These are phyloP conservation scores for Thaumatotibia leucotreta DNA, from an alignment of 1,140 invertebrate species.

Conservation along the genomic window DNA sequence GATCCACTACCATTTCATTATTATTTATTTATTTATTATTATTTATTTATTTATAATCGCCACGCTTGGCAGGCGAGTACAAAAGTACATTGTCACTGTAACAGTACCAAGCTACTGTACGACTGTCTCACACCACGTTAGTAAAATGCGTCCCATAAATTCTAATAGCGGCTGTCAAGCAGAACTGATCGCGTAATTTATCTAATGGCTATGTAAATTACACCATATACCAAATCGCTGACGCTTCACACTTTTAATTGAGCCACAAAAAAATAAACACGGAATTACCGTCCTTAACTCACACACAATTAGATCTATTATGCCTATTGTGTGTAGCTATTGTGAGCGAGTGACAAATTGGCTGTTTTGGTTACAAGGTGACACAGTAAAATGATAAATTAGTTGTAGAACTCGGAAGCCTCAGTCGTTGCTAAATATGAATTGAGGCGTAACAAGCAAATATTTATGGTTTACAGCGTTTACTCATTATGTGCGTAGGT, in stretches of 20 bases:
- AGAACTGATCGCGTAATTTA: slow-evolving; percentile 18
- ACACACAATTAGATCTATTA: background rate
- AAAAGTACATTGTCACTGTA: background rate
- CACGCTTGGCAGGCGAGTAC: no score
- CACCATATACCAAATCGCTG: slow-evolving; percentile 9
- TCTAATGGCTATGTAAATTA: slow-evolving; percentile 16
- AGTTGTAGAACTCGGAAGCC: slow-evolving; percentile 3
- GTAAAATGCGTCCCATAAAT: slow-evolving; percentile 17
- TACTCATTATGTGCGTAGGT: background rate
- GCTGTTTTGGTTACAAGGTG: slow-evolving; percentile 27
- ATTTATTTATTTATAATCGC: no score
- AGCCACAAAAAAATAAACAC: background rate
- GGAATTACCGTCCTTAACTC: background rate
- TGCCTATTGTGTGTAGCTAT: background rate
- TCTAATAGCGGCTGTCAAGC: slow-evolving; percentile 18
- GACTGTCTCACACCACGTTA: background rate
- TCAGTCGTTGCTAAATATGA: background rate
- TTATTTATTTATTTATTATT: no score
- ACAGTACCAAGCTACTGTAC: background rate
- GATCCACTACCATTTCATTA: no score
- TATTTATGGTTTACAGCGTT: background rate
- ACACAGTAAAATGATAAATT: slow-evolving; percentile 22
- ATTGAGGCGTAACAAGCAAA: background rate
- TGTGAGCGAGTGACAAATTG: slow-evolving; percentile 20
- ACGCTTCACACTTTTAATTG: slow-evolving; percentile 3